These are phyloP conservation scores for Sylvicola cinctus DNA, from an alignment of 2,888 invertebrate genomes.

Conservation along the genomic window DNA sequence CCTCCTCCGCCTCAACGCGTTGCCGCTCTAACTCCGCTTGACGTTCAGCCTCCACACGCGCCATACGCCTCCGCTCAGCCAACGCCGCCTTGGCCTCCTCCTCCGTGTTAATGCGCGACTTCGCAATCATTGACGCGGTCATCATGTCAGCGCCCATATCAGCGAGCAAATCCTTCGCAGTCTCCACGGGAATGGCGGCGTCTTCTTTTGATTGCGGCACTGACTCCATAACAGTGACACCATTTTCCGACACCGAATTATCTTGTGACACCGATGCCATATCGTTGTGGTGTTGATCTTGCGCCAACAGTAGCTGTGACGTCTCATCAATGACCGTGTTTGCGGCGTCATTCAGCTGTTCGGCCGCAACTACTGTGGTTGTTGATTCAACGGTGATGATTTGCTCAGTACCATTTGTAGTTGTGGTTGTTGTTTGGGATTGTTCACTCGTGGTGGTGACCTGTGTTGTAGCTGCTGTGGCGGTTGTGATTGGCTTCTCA, in stretches of 20 bases:
- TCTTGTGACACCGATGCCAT: too few relatives aligned
- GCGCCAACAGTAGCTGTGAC: not conserved
- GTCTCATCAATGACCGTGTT: not conserved
- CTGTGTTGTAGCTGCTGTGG: too few relatives aligned
- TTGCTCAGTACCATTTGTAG: not conserved
- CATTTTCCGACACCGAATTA: too few relatives aligned
- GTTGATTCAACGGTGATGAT: not conserved
- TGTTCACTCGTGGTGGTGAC: too few relatives aligned
- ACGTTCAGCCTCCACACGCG: slow-evolving; percentile 77
- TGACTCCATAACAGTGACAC: too few relatives aligned
- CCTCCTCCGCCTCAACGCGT: slow-evolving; percentile 48
- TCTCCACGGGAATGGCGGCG: not conserved
- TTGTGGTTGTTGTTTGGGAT: too few relatives aligned
- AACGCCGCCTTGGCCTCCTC: slow-evolving; percentile 87
- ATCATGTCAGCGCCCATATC: not conserved
- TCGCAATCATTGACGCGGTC: slow-evolving; percentile 42
- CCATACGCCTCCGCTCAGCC: slow-evolving; percentile 70
- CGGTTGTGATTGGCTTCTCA: too few relatives aligned
- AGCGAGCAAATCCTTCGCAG: not conserved
- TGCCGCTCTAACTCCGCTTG: slow-evolving; percentile 71
- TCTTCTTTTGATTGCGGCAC: not conserved
- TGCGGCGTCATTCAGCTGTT: not conserved
- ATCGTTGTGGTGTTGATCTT: not conserved
- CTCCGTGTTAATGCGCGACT: slow-evolving; percentile 61
- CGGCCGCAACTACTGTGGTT: not conserved